Percentiles rank a stretch among this genome's conserved stretches.
Evolutionary conservation across 1,140 invertebrate species (phyloP).

Genomic region (Chrysomallon squamiferum): DNA sequence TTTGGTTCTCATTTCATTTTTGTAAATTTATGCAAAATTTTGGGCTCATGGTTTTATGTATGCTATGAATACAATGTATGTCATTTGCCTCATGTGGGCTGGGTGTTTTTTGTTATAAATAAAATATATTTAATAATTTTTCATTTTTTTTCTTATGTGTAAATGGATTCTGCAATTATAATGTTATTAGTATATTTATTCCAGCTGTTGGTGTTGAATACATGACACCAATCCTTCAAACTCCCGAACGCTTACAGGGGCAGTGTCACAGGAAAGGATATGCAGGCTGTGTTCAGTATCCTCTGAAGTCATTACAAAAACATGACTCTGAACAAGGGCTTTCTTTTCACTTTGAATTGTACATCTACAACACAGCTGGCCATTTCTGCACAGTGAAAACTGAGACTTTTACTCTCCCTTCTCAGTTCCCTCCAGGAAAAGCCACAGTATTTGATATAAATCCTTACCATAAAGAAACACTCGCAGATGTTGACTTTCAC

Average conservation of each 20-base stretch:
- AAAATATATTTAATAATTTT: too few species aligned
- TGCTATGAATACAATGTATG: too few species aligned
- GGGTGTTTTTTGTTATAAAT: too few species aligned
- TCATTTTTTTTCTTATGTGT: too few species aligned
- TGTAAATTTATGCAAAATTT: too few species aligned
- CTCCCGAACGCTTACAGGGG: neutral
- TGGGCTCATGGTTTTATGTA: too few species aligned
- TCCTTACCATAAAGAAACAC: neutral
- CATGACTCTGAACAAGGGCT: neutral
- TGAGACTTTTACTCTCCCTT: neutral
- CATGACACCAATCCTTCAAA: neutral
- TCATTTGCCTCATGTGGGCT: too few species aligned
- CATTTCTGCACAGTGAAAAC: neutral
- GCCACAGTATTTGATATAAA: neutral
- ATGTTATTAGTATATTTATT: too few species aligned
- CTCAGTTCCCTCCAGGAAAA: neutral
- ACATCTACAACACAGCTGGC: neutral
- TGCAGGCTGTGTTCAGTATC: neutral
- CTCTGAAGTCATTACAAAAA: neutral
- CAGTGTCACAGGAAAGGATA: neutral
- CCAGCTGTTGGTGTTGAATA: neutral
- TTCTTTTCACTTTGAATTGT: conserved; percentile 2
- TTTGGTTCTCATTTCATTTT: too few species aligned
- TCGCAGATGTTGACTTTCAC: conserved; percentile 1
- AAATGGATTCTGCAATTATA: too few species aligned